phyloP scores from a whole-genome alignment of 2,797 vertebrate genomes.

The Leptodactylus fallax region DNA sequence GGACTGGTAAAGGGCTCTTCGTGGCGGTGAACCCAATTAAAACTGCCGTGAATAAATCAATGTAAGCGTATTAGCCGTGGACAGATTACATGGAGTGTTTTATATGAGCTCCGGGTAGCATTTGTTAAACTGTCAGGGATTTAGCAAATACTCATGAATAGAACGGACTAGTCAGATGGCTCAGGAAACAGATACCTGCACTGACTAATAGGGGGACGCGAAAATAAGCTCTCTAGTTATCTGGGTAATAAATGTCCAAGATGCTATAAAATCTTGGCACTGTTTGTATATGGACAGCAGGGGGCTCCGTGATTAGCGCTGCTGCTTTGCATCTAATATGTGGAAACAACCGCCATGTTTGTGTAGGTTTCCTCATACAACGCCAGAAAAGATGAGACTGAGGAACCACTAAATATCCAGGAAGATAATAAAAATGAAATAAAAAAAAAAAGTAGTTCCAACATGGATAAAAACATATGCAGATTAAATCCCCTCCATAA shows the following conservation, averaged over 20 bases:
- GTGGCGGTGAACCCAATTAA: slow-evolving; percentile 29
- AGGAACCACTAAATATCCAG: not conserved
- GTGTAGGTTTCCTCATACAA: not conserved
- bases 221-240: not conserved
- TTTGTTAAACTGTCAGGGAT: slow-evolving; percentile 11
- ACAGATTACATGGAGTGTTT: slow-evolving; percentile 10
- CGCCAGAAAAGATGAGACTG: not conserved
- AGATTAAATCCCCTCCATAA: no score
- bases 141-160: not conserved
- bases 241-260: not conserved
- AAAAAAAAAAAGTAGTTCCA: no score
- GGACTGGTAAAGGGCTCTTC: not conserved
- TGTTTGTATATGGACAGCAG: not conserved
- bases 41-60: slow-evolving; percentile 43
- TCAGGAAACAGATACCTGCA: not conserved
- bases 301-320: not conserved
- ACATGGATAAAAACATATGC: no score
- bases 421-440: no score
- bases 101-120: not conserved
- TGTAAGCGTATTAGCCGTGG: slow-evolving; percentile 6
- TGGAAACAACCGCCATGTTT: not conserved
- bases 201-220: not conserved
- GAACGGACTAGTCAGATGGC: not conserved
- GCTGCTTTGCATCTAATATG: not conserved
- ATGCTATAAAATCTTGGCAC: not conserved